phyloP scores from a whole-genome alignment of 1,140 invertebrate species.

The Atta cephalotes region DNA sequence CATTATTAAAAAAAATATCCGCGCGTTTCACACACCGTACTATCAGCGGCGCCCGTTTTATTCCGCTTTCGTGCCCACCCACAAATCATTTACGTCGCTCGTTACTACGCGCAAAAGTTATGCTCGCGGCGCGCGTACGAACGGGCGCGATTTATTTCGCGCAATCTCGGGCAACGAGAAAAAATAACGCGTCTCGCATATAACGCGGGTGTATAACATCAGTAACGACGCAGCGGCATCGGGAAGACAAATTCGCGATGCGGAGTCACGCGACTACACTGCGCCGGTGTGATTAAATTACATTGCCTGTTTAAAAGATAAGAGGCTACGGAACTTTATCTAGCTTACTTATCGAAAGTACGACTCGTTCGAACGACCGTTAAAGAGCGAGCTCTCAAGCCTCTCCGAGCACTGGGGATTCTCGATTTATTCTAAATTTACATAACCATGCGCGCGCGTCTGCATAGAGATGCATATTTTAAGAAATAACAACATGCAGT shows the following conservation, averaged over 20 bases:
- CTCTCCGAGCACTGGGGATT: too few species aligned
- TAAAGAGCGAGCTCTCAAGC: conserved; percentile 27
- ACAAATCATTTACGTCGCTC: conserved; percentile 69
- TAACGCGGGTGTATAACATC: conserved; percentile 47
- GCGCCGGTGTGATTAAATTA: conserved; percentile 71
- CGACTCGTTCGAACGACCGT: conserved; percentile 12
- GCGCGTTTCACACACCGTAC: conserved; percentile 38
- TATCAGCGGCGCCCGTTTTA: conserved; percentile 65
- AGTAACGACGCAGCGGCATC: background rate
- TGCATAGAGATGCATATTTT: conserved; percentile 53
- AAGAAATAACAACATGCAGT: conserved; percentile 40
- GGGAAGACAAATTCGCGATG: conserved; percentile 71
- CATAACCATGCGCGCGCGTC: conserved; percentile 22
- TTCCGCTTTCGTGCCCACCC: conserved; percentile 61
- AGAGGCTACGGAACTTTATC: conserved; percentile 67
- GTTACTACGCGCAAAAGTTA: conserved; percentile 67
- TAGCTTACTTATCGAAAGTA: conserved; percentile 68
- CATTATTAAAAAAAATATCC: conserved; percentile 56
- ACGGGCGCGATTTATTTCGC: conserved; percentile 69
- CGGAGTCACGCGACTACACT: conserved; percentile 71
- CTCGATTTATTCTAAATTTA: conserved; percentile 66
- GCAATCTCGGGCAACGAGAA: conserved; percentile 68
- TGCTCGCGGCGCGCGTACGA: conserved; percentile 62
- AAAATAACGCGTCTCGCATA: conserved; percentile 53
- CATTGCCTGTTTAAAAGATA: conserved; percentile 74